Percentiles rank a stretch among this genome's conserved stretches.
Evolutionary conservation across 2,797 vertebrate genomes (phyloP).

Genomic region (Loriculus beryllinus): DNA sequence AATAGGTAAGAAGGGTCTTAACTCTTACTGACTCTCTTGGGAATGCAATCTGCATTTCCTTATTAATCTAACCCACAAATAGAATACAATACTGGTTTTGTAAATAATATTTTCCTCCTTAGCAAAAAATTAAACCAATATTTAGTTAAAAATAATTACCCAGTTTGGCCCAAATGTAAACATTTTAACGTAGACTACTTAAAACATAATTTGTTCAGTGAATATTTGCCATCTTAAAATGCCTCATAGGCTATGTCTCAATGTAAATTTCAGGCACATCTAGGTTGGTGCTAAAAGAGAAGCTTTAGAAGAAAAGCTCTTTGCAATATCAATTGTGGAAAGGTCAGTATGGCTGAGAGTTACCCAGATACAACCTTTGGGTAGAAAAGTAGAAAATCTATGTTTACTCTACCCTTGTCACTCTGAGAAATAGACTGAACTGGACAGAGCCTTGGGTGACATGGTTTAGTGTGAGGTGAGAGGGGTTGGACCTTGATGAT

Average conservation of each 20-base stretch:
- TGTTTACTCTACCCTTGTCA: neutral
- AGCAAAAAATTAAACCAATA: neutral
- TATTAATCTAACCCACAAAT: neutral
- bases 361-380: neutral
- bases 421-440: neutral
- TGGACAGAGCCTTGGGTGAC: neutral
- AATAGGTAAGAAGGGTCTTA: neutral
- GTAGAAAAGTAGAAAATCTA: neutral
- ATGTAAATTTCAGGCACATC: neutral
- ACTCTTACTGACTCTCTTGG: neutral
- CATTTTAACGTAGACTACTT: neutral
- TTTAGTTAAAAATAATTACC: neutral
- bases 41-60: neutral
- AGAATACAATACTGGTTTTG: neutral
- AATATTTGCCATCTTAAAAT: neutral
- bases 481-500: rapidly evolving
- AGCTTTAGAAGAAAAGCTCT: neutral
- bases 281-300: neutral
- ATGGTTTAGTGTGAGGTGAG: neutral
- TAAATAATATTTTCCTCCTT: neutral
- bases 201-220: neutral
- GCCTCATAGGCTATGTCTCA: neutral
- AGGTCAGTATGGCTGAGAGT: neutral
- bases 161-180: neutral
- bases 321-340: neutral